Evolutionary conservation across 2,888 invertebrate species (phyloP).

Genomic region (Acanthoscelides obtectus): DNA sequence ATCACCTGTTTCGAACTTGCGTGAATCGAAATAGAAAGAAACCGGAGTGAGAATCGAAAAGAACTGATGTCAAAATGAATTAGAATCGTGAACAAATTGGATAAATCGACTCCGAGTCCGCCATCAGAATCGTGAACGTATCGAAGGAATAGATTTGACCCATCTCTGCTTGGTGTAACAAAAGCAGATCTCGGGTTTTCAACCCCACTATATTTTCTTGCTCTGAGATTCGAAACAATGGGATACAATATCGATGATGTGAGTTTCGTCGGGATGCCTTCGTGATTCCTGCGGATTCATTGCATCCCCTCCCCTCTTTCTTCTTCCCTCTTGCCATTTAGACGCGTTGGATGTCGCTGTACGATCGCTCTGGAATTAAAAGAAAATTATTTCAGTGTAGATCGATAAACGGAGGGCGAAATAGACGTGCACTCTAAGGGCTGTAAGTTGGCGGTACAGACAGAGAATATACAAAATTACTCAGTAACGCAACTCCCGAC

Average conservation of each 20-base stretch:
- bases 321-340: constrained; percentile 26
- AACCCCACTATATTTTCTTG: neutral
- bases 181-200: neutral
- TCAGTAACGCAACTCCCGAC: too few species aligned
- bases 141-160: too few species aligned
- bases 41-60: too few species aligned
- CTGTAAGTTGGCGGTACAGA: neutral
- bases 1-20: too few species aligned
- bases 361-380: constrained; percentile 53
- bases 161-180: too few species aligned
- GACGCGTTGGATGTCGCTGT: constrained; percentile 55
- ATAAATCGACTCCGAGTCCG: too few species aligned
- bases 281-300: neutral
- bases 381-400: constrained; percentile 2
- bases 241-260: neutral
- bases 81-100: too few species aligned
- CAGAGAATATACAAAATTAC: too few species aligned
- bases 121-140: too few species aligned
- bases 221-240: neutral
- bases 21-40: too few species aligned
- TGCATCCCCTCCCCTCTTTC: constrained; percentile 20
- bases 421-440: neutral
- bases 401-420: neutral
- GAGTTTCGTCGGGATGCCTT: neutral
- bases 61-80: too few species aligned